Conservation (phyloP, 2,113 vertebrate species). For the Antennarius striatus region DNA sequence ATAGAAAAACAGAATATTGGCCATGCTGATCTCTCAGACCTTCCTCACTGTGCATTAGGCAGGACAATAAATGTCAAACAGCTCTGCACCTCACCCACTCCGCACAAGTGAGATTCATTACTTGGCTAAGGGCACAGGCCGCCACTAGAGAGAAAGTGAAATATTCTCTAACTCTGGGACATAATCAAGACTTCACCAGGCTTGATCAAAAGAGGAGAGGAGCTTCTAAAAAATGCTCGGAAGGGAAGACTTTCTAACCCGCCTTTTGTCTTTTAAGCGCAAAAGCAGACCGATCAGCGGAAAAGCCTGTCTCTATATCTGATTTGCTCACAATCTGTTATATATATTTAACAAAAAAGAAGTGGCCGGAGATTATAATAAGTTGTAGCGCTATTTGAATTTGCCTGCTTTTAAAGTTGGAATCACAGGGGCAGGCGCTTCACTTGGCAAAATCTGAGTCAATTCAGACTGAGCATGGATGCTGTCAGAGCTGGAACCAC, state of each 20-base stretch:
- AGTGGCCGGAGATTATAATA: conserved; percentile 26
- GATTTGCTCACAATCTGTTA: conserved; percentile 15
- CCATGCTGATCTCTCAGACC: conserved; percentile 56
- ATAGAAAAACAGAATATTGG: conserved; percentile 55
- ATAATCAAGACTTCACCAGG: conserved; percentile 72
- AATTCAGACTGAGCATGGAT: conserved; percentile 52
- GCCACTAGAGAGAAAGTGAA: conserved; percentile 73
- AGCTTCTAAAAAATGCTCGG: conserved; percentile 36
- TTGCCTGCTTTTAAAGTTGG: conserved; percentile 35
- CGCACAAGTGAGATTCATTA: conserved; percentile 77
- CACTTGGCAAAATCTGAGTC: conserved; percentile 59
- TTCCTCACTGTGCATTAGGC: conserved; percentile 62
- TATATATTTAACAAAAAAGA: conserved; percentile 14
- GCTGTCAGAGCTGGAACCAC: conserved; percentile 64
- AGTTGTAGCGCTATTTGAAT: conserved; percentile 34
- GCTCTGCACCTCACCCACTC: conserved; percentile 59
- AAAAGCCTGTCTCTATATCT: conserved; percentile 20
- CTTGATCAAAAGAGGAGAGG: conserved; percentile 55
- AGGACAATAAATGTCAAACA: conserved; percentile 80
- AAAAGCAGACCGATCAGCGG: conserved; percentile 11
- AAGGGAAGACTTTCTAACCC: conserved; percentile 23
- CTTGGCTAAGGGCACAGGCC: conserved; percentile 62
- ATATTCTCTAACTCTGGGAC: conserved; percentile 66
- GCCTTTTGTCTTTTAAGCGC: conserved; percentile 23
- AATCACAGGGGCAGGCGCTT: conserved; percentile 36